phyloP scores from a whole-genome alignment of 2,797 vertebrate species.

The Salarias fasciatus region DNA sequence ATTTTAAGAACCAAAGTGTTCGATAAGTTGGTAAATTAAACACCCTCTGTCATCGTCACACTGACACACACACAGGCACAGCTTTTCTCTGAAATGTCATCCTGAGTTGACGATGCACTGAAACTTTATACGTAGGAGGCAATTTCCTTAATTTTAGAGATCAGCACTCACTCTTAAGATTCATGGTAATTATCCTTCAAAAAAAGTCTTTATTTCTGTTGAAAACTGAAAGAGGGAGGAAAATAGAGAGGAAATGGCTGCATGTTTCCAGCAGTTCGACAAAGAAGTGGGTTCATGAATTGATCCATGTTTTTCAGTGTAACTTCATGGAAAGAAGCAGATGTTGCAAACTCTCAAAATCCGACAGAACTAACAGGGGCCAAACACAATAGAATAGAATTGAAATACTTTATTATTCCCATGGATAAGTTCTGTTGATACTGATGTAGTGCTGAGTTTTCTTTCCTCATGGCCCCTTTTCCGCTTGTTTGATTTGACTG shows the following conservation, averaged over 20 bases:
- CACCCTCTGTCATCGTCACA: slow-evolving; percentile 11
- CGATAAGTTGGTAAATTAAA: slow-evolving; percentile 30
- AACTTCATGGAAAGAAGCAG: slow-evolving; percentile 13
- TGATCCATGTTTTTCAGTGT: slow-evolving; percentile 28
- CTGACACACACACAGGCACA: slow-evolving; percentile 4
- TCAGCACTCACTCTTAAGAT: slow-evolving; percentile 23
- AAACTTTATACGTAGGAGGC: slow-evolving; percentile 26
- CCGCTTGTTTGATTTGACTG: too few species aligned
- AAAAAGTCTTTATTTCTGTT: slow-evolving; percentile 1
- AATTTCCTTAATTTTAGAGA: slow-evolving; percentile 41
- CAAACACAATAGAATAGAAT: too few species aligned
- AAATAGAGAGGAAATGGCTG: slow-evolving; percentile 2
- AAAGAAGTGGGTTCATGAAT: slow-evolving; percentile 10
- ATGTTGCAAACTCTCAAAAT: slow-evolving; percentile 7
- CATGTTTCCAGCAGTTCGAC: slow-evolving; percentile 14
- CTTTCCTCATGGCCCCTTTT: too few species aligned
- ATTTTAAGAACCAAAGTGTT: slow-evolving; percentile 27
- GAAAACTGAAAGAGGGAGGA: slow-evolving; percentile 1
- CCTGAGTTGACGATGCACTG: slow-evolving; percentile 12
- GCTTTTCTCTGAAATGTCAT: slow-evolving; percentile 17
- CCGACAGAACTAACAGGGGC: too few species aligned
- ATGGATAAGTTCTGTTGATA: too few species aligned
- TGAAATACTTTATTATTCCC: too few species aligned
- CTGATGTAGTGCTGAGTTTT: too few species aligned
- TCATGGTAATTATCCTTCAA: slow-evolving; percentile 29